These are phyloP conservation scores for Macropis europaea DNA, from an alignment of 2,888 invertebrate genomes.

Conservation along the genomic window DNA sequence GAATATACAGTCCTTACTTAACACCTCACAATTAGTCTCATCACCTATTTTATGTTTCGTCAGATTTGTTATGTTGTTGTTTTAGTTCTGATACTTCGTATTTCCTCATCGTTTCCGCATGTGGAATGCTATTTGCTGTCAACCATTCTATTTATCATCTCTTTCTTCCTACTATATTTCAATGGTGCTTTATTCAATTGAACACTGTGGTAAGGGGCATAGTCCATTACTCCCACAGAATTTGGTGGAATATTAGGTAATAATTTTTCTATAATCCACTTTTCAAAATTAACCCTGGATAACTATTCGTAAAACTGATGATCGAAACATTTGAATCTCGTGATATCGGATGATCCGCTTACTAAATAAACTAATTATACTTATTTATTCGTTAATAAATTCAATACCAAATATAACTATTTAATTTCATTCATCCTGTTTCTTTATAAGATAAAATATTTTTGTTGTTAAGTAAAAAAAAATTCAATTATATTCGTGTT, in stretches of 20 bases:
- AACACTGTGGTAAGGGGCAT: neutral
- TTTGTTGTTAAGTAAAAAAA: no score
- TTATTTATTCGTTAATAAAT: no score
- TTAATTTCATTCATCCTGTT: no score
- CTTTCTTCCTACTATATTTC: neutral
- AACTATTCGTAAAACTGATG: no score
- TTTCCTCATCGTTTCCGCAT: neutral
- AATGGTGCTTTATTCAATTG: neutral
- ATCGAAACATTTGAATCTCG: no score
- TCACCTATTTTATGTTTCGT: neutral
- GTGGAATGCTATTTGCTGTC: neutral
- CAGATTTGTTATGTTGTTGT: neutral
- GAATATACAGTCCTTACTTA: no score
- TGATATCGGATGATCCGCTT: no score
- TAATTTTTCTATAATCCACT: neutral
- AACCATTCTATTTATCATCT: neutral
- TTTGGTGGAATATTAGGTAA: neutral
- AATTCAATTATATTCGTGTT: no score
- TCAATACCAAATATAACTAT: no score
- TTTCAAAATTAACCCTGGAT: neutral
- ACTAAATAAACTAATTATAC: no score
- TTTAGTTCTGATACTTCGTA: neutral
- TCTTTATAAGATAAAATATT: no score
- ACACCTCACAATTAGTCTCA: no score
- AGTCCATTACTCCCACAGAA: neutral